Evolutionary conservation across 2,113 vertebrate species (phyloP), one percentile per base, ranked within the genome.

Genomic region (Mesitornis unicolor): DNA sequence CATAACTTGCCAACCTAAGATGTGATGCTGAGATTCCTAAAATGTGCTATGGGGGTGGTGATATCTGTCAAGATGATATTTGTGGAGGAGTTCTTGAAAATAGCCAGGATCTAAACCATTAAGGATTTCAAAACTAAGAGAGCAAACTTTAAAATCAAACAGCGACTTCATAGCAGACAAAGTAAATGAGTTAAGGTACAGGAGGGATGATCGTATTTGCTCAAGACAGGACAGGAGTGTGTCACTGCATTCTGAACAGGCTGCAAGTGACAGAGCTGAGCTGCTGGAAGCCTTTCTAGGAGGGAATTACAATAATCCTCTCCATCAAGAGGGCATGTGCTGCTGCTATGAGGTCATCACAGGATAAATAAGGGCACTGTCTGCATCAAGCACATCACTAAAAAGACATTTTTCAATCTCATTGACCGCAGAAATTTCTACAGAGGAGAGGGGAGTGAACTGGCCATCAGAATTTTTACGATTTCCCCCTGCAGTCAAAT

Each of bases 231-330:
- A 77, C 3, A 1, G 20, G 50, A 94, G 57, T 61, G 60, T 89
- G 80, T 43, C 77, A 77, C 20, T 51, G 64, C 79, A 69, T 94
- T 95, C 73, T 76, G 79, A 94, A 69, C 50, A 91, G 89, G 84
- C 87, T 95, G 90, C 70, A 95, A 97, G 73, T 92, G 96, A 93
- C 94, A 92, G 89, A 95, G 92, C 65, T 95, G 96, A 94, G 93
- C 94, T 87, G 84, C 94, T 94, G 78, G 74, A 95, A 96, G 81
- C 79, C 54, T 68, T 96, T 96, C 85, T 93, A 90, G 82, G 74
- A 93, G 89, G 80, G 91, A 97, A 96, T 96, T 97, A 96, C 87
- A 94, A 87, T 97, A 97, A 97, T 97, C 95, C 93, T 93, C 88
- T 90, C 87, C 91, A 91, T 87, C 93, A 96, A 89, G 53, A 95